Evolutionary conservation across 2,113 vertebrate species (phyloP), one percentile per base, ranked within the genome.

Genomic region (Tautogolabrus adspersus): DNA sequence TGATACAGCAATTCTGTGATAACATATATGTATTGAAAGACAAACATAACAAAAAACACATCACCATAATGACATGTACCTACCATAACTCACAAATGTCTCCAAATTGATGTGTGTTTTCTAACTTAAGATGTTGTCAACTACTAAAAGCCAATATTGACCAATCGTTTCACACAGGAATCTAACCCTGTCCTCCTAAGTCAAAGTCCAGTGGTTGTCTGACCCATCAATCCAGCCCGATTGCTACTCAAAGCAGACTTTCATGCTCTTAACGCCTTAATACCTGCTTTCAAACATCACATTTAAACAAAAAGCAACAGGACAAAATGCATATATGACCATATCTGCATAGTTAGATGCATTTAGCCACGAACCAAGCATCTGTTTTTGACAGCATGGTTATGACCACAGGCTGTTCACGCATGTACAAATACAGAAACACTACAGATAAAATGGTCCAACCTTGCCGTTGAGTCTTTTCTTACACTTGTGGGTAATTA

Each of bases 401-500:
- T 6, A 6, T 10, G 49, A 52, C 19, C 8, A 21, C 49, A 7
- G 6, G 49, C 49, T 9, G 47, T 19, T 49, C 22, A 10, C 8
- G 4, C 23, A 64, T 38, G 69, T 2, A 59, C 66, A n/a, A 9
- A 63, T 26, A 19, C 30, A 44, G 12, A 47, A 46, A 63, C 8
- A 0, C 65, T 55, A 21, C 67, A 66, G 66, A 72, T 42, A 72
- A 79, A 34, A 85, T 60, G 47, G 12, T 56, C 8, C 66, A 49
- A 52, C 56, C 21, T 76, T 54, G 55, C 59, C 46, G 74, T 64
- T 77, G 71, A 57, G 19, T 83, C 81, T 60, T 66, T 63, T 30
- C 40, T 59, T 59, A 83, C 68, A 81, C 81, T 81, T 78, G 76
- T 74, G 76, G 69, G 66, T 86, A 91, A 88, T 91, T 88, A 87